Evolutionary conservation across 2,888 invertebrate species (phyloP), one percentile per base, ranked within the genome.

Genomic region (Acleris emargana): DNA sequence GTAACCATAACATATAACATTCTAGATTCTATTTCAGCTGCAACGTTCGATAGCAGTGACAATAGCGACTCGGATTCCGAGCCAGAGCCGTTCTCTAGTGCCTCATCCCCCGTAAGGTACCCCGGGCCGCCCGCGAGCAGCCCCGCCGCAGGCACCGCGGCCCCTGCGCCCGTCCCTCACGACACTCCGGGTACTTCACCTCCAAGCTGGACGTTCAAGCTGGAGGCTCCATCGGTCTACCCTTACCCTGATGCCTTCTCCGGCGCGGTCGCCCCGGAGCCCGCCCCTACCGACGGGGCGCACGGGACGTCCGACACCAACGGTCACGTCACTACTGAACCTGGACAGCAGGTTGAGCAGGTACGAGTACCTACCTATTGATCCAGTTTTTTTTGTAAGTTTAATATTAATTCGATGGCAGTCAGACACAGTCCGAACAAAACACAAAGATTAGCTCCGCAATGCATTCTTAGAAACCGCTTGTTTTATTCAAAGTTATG

Each of bases 1-100:
- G n/a, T n/a, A n/a, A n/a, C n/a, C n/a, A n/a, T n/a, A 1, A 18
- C 17, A 49, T 20, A 1, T 9, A 49, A 45, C 45, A 45, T 17
- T 5, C 49, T 58, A 20, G 20, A 20, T 60, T 64, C 3, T 73
- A 38, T 64, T 64, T 25, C 13, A 90, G 90, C 76, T 45, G 89
- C 85, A 7, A 91, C 91, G 1, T 89, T 87, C 73, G 91, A 91
- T 78, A 86, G 89, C 76, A 85, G 87, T 67, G 89, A 90, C 74
- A 80, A 78, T 72, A 91, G 91, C 73, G 87, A 89, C 72, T 78
- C 87, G 1, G 90, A 88, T 62, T 81, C 82, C 0, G 86, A 85
- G 9, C 76, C 76, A 7, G 69, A 67, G 52, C 55, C 58, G 22
- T 9, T 17, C 16, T 11, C 60, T 38, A 16, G 50, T 20, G 7